These are phyloP conservation scores for Thripadectes ignobilis DNA, from an alignment of 2,797 vertebrate genomes.

Conservation along the genomic window DNA sequence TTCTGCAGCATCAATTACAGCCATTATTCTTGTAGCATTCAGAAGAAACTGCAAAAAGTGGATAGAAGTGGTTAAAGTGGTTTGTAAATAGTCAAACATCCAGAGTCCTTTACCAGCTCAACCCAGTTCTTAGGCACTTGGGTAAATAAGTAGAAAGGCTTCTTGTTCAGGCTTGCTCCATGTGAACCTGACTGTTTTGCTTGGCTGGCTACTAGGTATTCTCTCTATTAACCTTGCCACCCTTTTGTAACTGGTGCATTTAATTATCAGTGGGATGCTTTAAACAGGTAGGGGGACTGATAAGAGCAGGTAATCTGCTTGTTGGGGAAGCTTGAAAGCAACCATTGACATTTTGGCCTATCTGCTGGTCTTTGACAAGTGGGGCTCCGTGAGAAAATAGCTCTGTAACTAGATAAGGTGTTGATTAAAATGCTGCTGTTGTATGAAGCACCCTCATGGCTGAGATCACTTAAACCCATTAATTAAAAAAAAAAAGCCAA, in stretches of 20 bases:
- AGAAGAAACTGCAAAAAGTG: conserved; percentile 62
- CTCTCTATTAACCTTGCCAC: conserved; percentile 96
- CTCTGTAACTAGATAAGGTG: conserved; percentile 64
- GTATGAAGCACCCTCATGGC: background rate
- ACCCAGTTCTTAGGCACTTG: conserved; percentile 79
- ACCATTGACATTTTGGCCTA: conserved; percentile 68
- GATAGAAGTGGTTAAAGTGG: conserved; percentile 74
- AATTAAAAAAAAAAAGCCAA: background rate
- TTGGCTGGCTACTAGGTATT: conserved; percentile 92
- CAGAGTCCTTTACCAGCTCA: conserved; percentile 80
- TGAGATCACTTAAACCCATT: conserved; percentile 33
- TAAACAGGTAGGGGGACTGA: conserved; percentile 85
- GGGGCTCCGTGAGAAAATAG: conserved; percentile 71
- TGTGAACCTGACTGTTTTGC: conserved; percentile 91
- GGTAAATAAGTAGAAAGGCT: conserved; percentile 84
- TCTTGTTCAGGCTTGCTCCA: conserved; percentile 90
- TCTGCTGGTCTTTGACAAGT: conserved; percentile 61
- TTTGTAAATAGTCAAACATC: conserved; percentile 80
- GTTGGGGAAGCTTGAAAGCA: conserved; percentile 69
- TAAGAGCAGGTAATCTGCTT: conserved; percentile 74
- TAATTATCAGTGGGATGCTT: conserved; percentile 90
- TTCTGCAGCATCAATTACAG: background rate
- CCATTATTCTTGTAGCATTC: conserved; percentile 25
- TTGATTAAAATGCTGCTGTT: conserved; percentile 44
- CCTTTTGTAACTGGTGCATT: conserved; percentile 92